Base-by-base conservation (phyloP, 2,888 invertebrate species). In the Conistra vaccinii region DNA sequence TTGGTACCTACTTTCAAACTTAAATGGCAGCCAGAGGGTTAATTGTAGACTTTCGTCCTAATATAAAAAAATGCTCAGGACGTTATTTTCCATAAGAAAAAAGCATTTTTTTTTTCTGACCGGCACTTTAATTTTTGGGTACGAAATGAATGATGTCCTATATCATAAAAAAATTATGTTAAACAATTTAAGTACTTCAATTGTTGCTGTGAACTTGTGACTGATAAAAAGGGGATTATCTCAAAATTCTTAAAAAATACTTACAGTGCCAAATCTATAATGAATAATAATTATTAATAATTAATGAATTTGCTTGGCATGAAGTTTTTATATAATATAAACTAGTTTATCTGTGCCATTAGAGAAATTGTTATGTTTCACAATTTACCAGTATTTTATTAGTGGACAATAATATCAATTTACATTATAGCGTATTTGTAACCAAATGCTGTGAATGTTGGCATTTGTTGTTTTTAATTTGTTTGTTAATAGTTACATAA, bases 381-480 rank as follows among this genome's bases (percentile, higher is more conserved):
- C 55, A 74, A 76, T 76, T 58, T 73, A 76, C 81, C 73, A 78
- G 72, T 84, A 76, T 80, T 80, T 81, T 84, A 76, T 74, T 71
- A 79, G 67, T 81, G 78, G 81, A 82, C 82, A 86, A 84, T 85
- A 87, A 23, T 80, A 81, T 83, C 72, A 83, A 81, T 78, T 85
- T 79, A 81, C 71, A 80, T 78, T 74, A 69, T 78, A 73, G 70
- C 73, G n/a, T 75, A 78, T 73, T 77, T 63, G 45, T 80, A 83
- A 70, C 55, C 77, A 58, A 86, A 85, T 81, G 78, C 76, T 85
- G 87, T 84, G 82, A 85, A 76, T 73, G 71, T 80, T 84, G 80
- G 84, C 88, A 87, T 89, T 86, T 88, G 78, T 85, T 88, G 80
- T 88, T 88, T 79, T 84, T 86, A 69, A 80, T 86, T 81, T 83